Evolutionary conservation across 2,797 vertebrate genomes (phyloP), one percentile per base, ranked within the genome.

Genomic region (Huso huso): DNA sequence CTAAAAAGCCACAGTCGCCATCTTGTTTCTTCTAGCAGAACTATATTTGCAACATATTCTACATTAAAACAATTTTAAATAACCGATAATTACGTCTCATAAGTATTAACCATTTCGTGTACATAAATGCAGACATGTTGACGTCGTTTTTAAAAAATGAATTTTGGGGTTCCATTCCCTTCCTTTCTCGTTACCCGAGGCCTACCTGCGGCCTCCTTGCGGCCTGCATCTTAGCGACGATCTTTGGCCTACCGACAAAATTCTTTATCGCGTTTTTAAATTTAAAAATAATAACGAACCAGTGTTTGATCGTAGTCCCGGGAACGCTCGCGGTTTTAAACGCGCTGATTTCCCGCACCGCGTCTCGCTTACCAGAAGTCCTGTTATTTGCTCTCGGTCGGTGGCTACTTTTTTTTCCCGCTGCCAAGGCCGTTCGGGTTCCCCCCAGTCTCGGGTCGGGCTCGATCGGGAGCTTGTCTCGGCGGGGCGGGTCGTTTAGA

Each of bases 401-500:
- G 87, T 84, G 87, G 84, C 72, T 74, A 86, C 15, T 18, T 18
- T 18, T 18, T 79, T 77, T 71, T 73, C 83, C 78, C 77, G 81
- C 79, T 85, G 80, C 79, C 66, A 81, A 83, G 87, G 87, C 88
- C 87, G 87, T 82, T 81, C 63, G 77, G 78, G 85, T 87, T 87
- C 81, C 85, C 52, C 78, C 88, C 85, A 88, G 84, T 82, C 86
- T 88, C 86, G 87, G 83, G 87, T 86, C 73, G 83, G 88, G 87
- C 84, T 87, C 88, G 89, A 85, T 84, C 87, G 88, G 88, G 86
- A 84, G 84, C 85, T 83, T 80, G 87, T 83, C 81, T 79, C 78
- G 82, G 87, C 83, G 85, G 88, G 73, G 68, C 72, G 72, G 71
- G 12, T 2, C 64, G 70, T 69, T 71, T 67, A 68, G 72, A 68